phyloP scores from a whole-genome alignment of 2,113 vertebrate genomes.

The Microtus ochrogaster region DNA sequence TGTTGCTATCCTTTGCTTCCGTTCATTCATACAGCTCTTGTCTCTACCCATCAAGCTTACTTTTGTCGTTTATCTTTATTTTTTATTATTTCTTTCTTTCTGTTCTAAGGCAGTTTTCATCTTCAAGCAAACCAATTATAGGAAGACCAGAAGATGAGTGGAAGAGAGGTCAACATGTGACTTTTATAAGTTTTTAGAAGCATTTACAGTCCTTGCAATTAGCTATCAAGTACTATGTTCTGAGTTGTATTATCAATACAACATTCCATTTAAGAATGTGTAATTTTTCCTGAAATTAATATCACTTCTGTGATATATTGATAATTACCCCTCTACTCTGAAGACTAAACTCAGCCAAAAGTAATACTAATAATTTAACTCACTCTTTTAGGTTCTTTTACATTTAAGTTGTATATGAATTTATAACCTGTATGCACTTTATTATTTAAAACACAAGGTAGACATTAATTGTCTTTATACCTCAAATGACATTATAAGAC shows the following conservation, averaged over 20 bases:
- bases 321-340: neutral
- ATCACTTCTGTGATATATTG: neutral
- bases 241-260: neutral
- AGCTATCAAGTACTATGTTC: neutral
- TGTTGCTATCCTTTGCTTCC: neutral
- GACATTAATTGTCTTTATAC: neutral
- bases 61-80: neutral
- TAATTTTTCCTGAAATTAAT: neutral
- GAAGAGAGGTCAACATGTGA: neutral
- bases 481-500: neutral
- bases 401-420: neutral
- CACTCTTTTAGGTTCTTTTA: neutral
- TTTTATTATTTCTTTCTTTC: neutral
- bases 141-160: accelerated
- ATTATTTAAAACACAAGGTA: neutral
- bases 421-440: neutral
- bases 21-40: neutral
- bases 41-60: neutral
- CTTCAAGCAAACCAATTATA: neutral
- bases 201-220: neutral
- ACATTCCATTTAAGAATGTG: neutral
- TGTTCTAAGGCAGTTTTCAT: neutral
- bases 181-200: neutral
- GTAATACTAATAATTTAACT: neutral
- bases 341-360: neutral